These are phyloP conservation scores for Trachelus iudaicus DNA, from an alignment of 2,888 invertebrate genomes.

Conservation along the genomic window DNA sequence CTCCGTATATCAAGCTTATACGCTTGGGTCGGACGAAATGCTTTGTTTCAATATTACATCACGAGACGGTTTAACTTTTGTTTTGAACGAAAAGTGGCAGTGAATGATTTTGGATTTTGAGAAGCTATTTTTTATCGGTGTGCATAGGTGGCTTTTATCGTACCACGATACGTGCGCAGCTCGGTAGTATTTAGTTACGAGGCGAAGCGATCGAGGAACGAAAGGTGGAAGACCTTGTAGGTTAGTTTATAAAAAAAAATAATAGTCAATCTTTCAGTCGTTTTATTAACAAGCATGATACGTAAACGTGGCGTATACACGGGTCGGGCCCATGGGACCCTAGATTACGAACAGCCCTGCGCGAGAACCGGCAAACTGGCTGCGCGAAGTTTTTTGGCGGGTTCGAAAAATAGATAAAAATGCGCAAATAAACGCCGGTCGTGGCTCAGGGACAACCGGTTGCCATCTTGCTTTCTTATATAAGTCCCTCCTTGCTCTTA, in stretches of 20 bases:
- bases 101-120: background rate
- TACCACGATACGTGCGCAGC: background rate
- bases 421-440: slow-evolving; percentile 63
- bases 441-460: slow-evolving; percentile 64
- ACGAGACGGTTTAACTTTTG: slow-evolving; percentile 24
- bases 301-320: background rate
- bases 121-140: background rate
- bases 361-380: slow-evolving; percentile 13
- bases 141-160: background rate
- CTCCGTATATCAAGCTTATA: slow-evolving; percentile 8
- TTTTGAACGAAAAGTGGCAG: slow-evolving; percentile 33
- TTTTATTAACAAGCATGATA: background rate
- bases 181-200: background rate
- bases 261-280: background rate
- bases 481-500: slow-evolving; percentile 58
- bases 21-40: slow-evolving; percentile 18
- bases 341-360: slow-evolving; percentile 33
- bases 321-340: background rate
- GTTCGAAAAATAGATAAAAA: slow-evolving; percentile 63
- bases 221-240: background rate
- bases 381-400: slow-evolving; percentile 42
- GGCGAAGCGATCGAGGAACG: background rate
- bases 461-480: slow-evolving; percentile 64
- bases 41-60: slow-evolving; percentile 36
- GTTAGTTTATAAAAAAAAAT: background rate